Evolutionary conservation across 2,888 invertebrate species (phyloP), one percentile per base, ranked within the genome.

Genomic region (Balanococcus diminutus): DNA sequence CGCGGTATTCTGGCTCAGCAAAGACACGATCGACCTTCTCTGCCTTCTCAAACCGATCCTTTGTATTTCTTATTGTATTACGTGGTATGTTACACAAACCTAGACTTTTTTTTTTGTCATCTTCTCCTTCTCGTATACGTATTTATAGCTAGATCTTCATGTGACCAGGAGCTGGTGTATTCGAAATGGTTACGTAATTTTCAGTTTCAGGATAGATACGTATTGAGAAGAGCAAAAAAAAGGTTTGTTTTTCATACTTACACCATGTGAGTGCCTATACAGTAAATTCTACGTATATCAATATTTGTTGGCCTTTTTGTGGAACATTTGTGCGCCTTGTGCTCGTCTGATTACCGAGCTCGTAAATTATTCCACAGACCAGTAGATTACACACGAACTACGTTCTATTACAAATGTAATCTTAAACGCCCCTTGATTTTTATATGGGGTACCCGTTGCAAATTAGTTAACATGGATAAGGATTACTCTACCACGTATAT

Each of bases 371-470:
- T 67, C 67, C 28, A 67, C 67, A 28, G 16, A 19, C 67, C 16
- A 28, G 28, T 67, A 28, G 67, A 56, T 56, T 67, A 67, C 67
- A 28, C 28, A 28, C 28, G 67, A 28, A 28, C 14, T 61, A 25
- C 5, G 28, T 31, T 25, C 25, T 67, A 4, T 28, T 67, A 28
- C 67, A 14, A 67, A 67, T 67, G 67, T 67, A 67, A 67, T 67
- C 67, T 67, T 31, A 16, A 67, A 67, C 67, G 67, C 28, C 67
- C 67, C 67, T 67, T 31, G 25, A 67, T 67, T 67, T 67, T 67
- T 67, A 67, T 19, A 67, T 19, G 28, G n/a, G 16, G n/a, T 31
- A 67, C 28, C 28, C 28, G 67, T 67, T 67, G 67, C 67, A 67
- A 28, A 67, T 67, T 67, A 67, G 67, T 31, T 28, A 28, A 67